Evolutionary conservation across 92 coral and sea anemone genomes (phyloP), one percentile per base, ranked within the genome.

Genomic region (Montipora capitata): DNA sequence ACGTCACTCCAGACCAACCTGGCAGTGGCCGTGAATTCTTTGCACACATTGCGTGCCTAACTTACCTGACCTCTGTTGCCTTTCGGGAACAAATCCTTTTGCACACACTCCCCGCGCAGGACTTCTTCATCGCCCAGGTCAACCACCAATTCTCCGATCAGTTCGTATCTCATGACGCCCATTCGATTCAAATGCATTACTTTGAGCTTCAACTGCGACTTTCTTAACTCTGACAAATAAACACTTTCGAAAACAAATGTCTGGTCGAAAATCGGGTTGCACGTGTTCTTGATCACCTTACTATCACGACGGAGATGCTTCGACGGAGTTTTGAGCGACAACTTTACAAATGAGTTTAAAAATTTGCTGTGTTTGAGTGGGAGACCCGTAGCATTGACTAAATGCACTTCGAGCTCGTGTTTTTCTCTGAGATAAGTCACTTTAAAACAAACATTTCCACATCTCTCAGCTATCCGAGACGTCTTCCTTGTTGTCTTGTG

Each of bases 201-300:
- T 63, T 93, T 91, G 82, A 95, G 62, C 77, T 92, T 93, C 52
- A 95, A 56, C 20, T 59, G 56, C 10, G 95, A 84, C 68, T 93
- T 88, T 15, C 79, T 61, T 6, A 95, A 87, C 79, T 93, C 94
- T 5, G 88, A 35, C 40, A 81, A 56, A 79, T 79, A 79, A 45
- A 95, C 61, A 40, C 64, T 76, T 8, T 88, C 93, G 72, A 95
- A 95, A n/a, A 82, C 67, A 75, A 88, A 88, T 67, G 61, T 85
- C 38, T 87, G 94, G 65, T 95, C 96, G 68, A 88, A 95, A 17
- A 95, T 93, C 59, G 98, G 98, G 82, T 95, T 95, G 81, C 98
- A 95, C 40, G 95, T 93, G 45, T 95, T 95, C 86, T 95, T 95
- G 86, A 63, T 79, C 45, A 95, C 84, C 84, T 91, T 95, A 87